Evolutionary conservation across 2,888 invertebrate species (phyloP).

Genomic region (Lydus trimaculatus): DNA sequence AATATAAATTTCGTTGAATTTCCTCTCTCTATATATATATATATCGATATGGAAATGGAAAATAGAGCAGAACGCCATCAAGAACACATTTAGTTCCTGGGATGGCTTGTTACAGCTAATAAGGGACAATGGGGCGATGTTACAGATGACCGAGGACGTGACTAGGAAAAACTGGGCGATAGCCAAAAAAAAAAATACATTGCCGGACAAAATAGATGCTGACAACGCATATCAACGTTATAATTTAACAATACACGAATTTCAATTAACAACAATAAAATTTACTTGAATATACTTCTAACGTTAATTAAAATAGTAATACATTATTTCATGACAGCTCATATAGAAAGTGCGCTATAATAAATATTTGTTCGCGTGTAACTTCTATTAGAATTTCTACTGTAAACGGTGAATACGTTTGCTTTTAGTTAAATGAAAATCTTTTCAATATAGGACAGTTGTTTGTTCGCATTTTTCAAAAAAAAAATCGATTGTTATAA

Average conservation of each 20-base stretch:
- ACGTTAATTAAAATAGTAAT: not conserved
- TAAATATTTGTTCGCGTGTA: not conserved
- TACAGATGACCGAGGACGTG: slow-evolving; percentile 52
- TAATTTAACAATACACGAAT: not conserved
- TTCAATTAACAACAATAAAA: not conserved
- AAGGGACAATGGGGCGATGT: slow-evolving; percentile 48
- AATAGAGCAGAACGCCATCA: slow-evolving; percentile 42
- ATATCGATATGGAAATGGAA: slow-evolving; percentile 41
- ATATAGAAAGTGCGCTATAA: not conserved
- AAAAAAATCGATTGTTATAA: not conserved
- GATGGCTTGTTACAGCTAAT: slow-evolving; percentile 55
- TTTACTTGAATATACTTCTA: not conserved
- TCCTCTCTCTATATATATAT: no score
- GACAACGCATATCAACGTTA: not conserved
- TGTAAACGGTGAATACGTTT: not conserved
- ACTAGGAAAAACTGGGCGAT: slow-evolving; percentile 42
- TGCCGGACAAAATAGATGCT: not conserved
- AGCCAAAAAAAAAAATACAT: slow-evolving; percentile 36
- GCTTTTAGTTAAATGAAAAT: slow-evolving; percentile 9
- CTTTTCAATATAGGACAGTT: not conserved
- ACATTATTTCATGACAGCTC: not conserved
- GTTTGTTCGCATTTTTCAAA: not conserved
- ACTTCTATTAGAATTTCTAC: not conserved
- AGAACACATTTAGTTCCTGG: slow-evolving; percentile 49
- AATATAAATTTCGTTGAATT: slow-evolving; percentile 43